Evolutionary conservation across 2,888 invertebrate species (phyloP), one percentile per base, ranked within the genome.

Genomic region (Cheilosia vulpina): DNA sequence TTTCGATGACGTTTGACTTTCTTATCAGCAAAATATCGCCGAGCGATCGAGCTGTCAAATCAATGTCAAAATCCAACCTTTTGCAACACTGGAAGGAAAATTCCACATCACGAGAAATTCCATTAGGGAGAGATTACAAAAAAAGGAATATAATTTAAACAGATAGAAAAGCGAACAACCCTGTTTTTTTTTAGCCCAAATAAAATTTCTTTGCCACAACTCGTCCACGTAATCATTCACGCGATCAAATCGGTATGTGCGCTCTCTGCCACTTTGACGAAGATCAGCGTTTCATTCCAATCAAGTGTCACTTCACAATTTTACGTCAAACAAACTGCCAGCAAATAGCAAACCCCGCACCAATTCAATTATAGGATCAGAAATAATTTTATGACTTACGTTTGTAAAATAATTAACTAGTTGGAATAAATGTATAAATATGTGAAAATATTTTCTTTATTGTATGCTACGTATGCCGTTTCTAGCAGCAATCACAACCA

Each of bases 401-500:
- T 84, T 80, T 80, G 60, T 52, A 53, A 60, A 62, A 65, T 66
- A 75, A 75, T 80, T 76, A 80, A 76, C 66, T 76, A 76, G 52
- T 83, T 62, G 66, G 62, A 68, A 15, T 52, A 15, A 77, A 72
- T 76, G 71, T 77, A 68, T 62, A 73, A 84, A 75, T 71, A 65
- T 65, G 63, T 75, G 69, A 76, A 73, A 73, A 62, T 69, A 78
- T 53, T 69, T 27, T 58, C 55, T 60, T 52, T 78, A 47, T 65
- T 65, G 53, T 76, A 72, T 66, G 66, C 55, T 72, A 80, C 85
- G 81, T 87, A 72, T 69, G 60, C 77, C 80, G 85, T 71, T 76
- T 66, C 63, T 58, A 85, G 71, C 76, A 85, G 72, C 85, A 87
- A 77, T 82, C 87, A 87, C 82, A 87, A 87, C 87, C 87, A 82